Conservation (phyloP, 2,113 vertebrate species). For the Pantherophis guttatus region DNA sequence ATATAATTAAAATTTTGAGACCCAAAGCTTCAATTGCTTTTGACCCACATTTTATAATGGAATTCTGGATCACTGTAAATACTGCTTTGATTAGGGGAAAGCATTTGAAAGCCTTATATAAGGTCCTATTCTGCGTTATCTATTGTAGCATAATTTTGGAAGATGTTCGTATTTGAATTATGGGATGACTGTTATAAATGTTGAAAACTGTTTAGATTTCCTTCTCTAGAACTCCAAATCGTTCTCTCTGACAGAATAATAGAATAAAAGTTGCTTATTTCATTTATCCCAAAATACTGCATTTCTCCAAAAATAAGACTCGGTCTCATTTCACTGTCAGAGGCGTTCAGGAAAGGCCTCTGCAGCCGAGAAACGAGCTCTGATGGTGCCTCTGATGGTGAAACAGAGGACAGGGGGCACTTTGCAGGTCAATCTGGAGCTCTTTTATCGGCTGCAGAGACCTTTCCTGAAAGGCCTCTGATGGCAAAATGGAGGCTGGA, state of each 20-base stretch:
- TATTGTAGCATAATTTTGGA: background rate
- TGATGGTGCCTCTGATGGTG: too few species aligned
- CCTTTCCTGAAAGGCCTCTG: too few species aligned
- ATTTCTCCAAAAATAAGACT: too few species aligned
- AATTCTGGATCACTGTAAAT: background rate
- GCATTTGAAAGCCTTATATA: background rate
- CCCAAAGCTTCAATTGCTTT: background rate
- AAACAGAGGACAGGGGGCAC: too few species aligned
- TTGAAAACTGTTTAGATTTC: background rate
- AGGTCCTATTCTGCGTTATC: background rate
- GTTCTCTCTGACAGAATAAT: background rate
- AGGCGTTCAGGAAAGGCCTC: too few species aligned
- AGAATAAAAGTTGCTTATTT: background rate
- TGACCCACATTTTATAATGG: background rate
- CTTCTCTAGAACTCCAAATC: background rate
- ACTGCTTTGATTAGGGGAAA: background rate
- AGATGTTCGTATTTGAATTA: too few species aligned
- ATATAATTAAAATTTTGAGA: background rate
- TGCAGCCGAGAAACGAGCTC: too few species aligned
- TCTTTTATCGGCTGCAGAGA: too few species aligned
- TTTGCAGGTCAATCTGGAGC: too few species aligned
- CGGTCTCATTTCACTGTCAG: too few species aligned
- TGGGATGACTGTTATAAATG: background rate
- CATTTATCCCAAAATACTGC: background rate
- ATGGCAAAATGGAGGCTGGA: too few species aligned